phyloP scores from a whole-genome alignment of 2,888 invertebrate genomes.

The Dynastes grantii region DNA sequence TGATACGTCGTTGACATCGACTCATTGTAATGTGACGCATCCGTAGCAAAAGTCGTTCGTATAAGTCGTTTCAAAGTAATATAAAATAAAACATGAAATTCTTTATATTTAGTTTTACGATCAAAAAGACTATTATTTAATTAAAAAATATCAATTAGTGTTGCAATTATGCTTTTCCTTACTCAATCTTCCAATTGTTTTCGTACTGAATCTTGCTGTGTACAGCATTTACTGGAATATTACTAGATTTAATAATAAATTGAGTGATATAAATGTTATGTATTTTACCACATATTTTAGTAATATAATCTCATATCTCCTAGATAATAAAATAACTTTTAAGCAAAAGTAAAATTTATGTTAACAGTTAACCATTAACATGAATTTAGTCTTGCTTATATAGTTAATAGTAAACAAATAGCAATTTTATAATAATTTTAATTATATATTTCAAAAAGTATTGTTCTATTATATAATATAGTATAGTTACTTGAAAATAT shows the following conservation, averaged over 20 bases:
- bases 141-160: not conserved
- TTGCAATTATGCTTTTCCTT: not conserved
- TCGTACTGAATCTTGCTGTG: slow-evolving; percentile 59
- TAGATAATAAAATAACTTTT: slow-evolving; percentile 32
- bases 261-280: slow-evolving; percentile 56
- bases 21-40: not conserved
- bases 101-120: not conserved
- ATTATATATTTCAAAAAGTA: slow-evolving; percentile 56
- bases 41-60: not conserved
- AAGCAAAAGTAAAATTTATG: slow-evolving; percentile 52
- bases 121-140: not conserved
- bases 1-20: slow-evolving; percentile 19
- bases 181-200: slow-evolving; percentile 55
- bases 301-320: slow-evolving; percentile 42
- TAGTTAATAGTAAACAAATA: slow-evolving; percentile 46
- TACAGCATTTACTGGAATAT: slow-evolving; percentile 61
- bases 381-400: slow-evolving; percentile 55
- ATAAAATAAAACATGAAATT: not conserved
- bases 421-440: slow-evolving; percentile 54
- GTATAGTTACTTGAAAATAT: slow-evolving; percentile 55
- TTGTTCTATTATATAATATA: slow-evolving; percentile 58
- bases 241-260: slow-evolving; percentile 59
- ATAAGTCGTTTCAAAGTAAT: slow-evolving; percentile 18
- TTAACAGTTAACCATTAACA: slow-evolving; percentile 53
- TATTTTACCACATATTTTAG: slow-evolving; percentile 38